phyloP scores from a whole-genome alignment of 1,140 invertebrate species.

The Drosophila nebulosa region DNA sequence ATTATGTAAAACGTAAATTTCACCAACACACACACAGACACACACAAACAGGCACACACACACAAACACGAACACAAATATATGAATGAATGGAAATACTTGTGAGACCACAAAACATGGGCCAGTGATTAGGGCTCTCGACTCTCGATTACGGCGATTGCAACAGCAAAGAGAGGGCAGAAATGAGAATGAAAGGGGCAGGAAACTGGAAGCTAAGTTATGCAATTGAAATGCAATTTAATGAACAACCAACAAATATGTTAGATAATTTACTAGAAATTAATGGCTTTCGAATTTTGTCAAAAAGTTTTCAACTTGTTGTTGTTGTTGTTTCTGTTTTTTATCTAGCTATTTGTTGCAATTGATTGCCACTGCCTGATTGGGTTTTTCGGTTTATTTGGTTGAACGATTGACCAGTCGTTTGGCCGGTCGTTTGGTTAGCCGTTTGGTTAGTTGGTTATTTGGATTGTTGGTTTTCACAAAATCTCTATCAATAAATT shows the following conservation, averaged over 20 bases:
- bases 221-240: constrained; percentile 69
- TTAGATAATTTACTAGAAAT: constrained; percentile 65
- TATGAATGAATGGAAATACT: constrained; percentile 39
- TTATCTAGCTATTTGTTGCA: neutral
- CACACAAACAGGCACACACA: constrained; percentile 8
- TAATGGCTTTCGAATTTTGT: constrained; percentile 42
- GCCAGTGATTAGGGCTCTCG: constrained; percentile 63
- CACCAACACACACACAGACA: constrained; percentile 6
- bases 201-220: constrained; percentile 37
- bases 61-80: neutral
- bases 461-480: neutral
- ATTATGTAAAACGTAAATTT: constrained; percentile 61
- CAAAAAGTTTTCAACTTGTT: constrained; percentile 12
- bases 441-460: neutral
- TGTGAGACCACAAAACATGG: constrained; percentile 59
- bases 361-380: neutral
- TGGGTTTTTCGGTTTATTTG: neutral
- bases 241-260: constrained; percentile 74
- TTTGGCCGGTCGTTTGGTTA: neutral
- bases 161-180: neutral
- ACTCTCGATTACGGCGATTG: constrained; percentile 9
- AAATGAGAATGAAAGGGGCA: neutral
- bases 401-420: neutral
- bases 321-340: neutral
- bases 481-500: neutral